Base-by-base conservation (phyloP, 2,797 vertebrate genomes). In the Chloroceryle inda region DNA sequence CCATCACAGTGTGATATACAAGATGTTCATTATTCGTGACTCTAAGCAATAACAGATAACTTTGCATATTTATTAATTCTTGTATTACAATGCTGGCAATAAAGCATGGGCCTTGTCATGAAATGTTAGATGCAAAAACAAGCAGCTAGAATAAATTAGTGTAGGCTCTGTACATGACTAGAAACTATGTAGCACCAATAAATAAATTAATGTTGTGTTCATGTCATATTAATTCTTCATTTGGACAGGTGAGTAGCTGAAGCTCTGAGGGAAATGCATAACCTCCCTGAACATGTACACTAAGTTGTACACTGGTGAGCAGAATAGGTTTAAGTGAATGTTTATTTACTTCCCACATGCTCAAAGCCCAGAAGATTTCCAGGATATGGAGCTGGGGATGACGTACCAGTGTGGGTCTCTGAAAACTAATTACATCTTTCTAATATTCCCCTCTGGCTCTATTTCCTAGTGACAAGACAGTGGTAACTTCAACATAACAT, bases 1-100 rank as follows among this genome's bases (percentile, higher is more conserved):
- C 67, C 85, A 84, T 86, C 40, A 6, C 47, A 29, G 55, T 49
- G 55, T 38, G 68, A 92, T 81, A 77, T 81, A 91, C 86, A 92
- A 92, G 84, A 92, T 76, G 61, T 82, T 91, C 77, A 71, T 96
- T 95, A 81, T 62, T 94, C 76, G 47, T 86, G 58, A 91, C 93
- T 89, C 84, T 89, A 85, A 95, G 74, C 63, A 92, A 76, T 42
- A 88, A 61, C 63, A 84, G 67, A 72, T 68, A 89, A 85, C 24
- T 93, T 92, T 78, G 76, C 91, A 95, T 94, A 91, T 96, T 95
- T 95, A 97, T 95, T 94, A 94, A 82, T 92, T 95, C 84, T 79
- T 91, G 66, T 90, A 89, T 94, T 96, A 95, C 78, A 85, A 76
- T 53, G 38, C 31, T 80, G 52, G 76, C 79, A 96, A 75, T 68